Evolutionary conservation across 2,888 invertebrate genomes (phyloP).

Genomic region (Acanthosoma haemorrhoidale): DNA sequence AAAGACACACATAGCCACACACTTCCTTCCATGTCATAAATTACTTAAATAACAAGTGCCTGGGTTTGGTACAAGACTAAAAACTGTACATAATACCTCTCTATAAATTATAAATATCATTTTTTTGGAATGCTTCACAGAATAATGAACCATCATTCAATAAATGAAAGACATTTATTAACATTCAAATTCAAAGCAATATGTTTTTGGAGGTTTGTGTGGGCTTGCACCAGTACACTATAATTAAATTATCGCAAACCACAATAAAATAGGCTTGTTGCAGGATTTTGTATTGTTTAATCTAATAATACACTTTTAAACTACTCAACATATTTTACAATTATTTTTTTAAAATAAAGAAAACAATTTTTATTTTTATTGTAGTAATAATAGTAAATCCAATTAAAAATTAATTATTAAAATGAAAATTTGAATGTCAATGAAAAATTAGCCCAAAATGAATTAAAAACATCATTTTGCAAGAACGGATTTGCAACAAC

Average conservation of each 20-base stretch:
- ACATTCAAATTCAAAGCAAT: background rate
- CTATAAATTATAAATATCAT: background rate
- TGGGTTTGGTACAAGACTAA: background rate
- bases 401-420: too few species aligned
- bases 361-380: too few species aligned
- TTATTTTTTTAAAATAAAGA: too few species aligned
- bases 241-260: background rate
- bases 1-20: background rate
- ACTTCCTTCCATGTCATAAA: background rate
- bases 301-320: background rate
- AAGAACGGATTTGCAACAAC: background rate
- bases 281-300: background rate
- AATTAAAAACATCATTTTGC: background rate
- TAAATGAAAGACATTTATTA: slow-evolving; percentile 2
- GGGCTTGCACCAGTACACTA: background rate
- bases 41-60: too few species aligned
- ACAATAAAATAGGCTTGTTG: background rate
- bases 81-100: background rate
- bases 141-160: background rate
- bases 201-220: too few species aligned
- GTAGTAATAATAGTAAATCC: too few species aligned
- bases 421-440: too few species aligned
- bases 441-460: too few species aligned
- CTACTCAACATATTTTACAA: too few species aligned
- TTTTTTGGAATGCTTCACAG: background rate